Evolutionary conservation across 2,888 invertebrate species (phyloP), one percentile per base, ranked within the genome.

Genomic region (Synergus gifuensis): DNA sequence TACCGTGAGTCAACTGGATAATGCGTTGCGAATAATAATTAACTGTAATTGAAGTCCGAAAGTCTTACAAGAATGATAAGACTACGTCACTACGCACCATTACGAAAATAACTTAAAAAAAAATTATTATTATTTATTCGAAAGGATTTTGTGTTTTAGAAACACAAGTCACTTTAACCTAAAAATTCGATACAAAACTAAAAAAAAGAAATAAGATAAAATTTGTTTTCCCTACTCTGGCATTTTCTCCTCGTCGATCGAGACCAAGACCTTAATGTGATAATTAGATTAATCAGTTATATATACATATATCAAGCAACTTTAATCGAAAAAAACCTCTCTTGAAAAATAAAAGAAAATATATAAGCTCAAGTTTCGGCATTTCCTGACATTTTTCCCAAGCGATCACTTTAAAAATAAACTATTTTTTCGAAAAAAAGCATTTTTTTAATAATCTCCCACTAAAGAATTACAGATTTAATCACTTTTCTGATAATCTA

Each of bases 1-100:
- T 46, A 42, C 44, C 22, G 16, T 73, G 46, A 54, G 73, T 73
- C 73, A 73, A 49, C 36, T 16, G 36, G n/a, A 73, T 73, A 73
- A 73, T 73, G 54, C 28, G 11, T 36, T 16, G 2, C n/a, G 73
- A 73, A 73, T 73, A 54, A 73, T 73, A 73, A 73, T 73, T 49
- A 73, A 49, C n/a, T 49, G n/a, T n/a, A 73, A 36, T 54, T 54
- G 8, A 54, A 16, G 46, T 46, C 49, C 12, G 12, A 67, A 67
- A 11, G 54, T 54, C 22, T 22, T 22, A 54, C 54, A 73, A 73
- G 9, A 73, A 4, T 28, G n/a, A 69, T 49, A 16, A 60, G 60
- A 60, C 60, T 22, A 11, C 22, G 11, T 22, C 11, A 60, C 60
- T 60, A 54, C n/a, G n/a, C n/a, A 54, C 3, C 3, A 18, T n/a